Evolutionary conservation across 2,797 vertebrate species (phyloP), one percentile per base, ranked within the genome.

Genomic region (Dipus sagitta): DNA sequence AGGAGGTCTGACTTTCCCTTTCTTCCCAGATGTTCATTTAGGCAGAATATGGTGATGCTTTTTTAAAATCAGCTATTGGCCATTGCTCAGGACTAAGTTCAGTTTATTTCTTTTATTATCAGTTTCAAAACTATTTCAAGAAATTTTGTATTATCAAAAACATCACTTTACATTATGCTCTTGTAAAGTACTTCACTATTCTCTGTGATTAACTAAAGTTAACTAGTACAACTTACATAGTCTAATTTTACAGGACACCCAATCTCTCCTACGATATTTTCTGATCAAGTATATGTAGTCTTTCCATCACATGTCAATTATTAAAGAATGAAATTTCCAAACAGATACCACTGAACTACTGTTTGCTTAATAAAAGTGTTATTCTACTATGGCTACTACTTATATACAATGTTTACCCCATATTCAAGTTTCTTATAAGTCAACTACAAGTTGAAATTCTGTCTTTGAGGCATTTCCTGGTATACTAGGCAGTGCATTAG

Each of bases 381-480:
- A 90, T 4, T 91, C 90, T 87, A 85, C 76, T 81, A 76, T 12
- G 42, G 88, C 78, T 95, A 91, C 77, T 96, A 92, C 74, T 93
- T 82, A 95, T 84, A 93, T 68, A 96, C 64, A 94, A 86, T 88
- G 74, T 95, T 91, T 86, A 97, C 28, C 79, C 78, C 93, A 93
- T 86, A 86, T 95, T 97, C 94, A 97, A 95, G 94, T 96, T 95
- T 97, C 91, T 96, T 88, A 86, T 78, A 88, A 94, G 88, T 93
- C 94, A 90, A 93, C 76, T 95, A 42, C 84, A 96, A 90, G 64
- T 88, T 95, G 93, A 95, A 96, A 93, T 94, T 96, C 91, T 94
- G 76, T 82, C 95, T 95, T 82, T 96, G 96, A 97, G 97, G 96
- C 96, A 96, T 95, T 96, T 97, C 92, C 95, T 94, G 96, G 96